Base-by-base conservation (phyloP, 2,888 invertebrate genomes). In the Perithous albicinctus region DNA sequence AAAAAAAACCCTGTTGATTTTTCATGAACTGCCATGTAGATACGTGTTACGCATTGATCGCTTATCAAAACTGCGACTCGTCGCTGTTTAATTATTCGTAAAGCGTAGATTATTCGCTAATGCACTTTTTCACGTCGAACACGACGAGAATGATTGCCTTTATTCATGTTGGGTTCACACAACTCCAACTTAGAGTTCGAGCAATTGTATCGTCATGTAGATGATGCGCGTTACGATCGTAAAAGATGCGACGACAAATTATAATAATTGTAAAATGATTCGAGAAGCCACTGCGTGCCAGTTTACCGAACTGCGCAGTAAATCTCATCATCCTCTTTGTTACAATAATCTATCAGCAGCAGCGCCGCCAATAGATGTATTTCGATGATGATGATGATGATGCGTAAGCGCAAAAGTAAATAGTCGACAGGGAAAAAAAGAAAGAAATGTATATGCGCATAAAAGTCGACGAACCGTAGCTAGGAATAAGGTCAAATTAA, bases 391-490 rank as follows among this genome's bases (percentile, higher is more conserved):
- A 67, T 48, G 69, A 66, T 32, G 51, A 77, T 29, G 59, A 73
- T 80, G 59, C 72, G 69, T 69, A 69, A 72, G 76, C 56, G 72
- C 43, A 23, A 70, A 79, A 79, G n/a, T 64, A 70, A 70, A 70
- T 29, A 93, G 93, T 93, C n/a, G n/a, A n/a, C n/a, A n/a, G n/a
- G n/a, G n/a, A n/a, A n/a, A 93, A 93, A 93, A 93, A 75, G 93
- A 93, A 93, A 93, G 64, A 93, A 93, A 93, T 38, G 76, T 51
- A 93, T 92, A 92, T 93, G 48, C 51, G 10, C 48, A 51, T 54
- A 63, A 69, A 79, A 46, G 61, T 80, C 63, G 61, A 73, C 48
- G 76, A 76, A 41, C 69, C 63, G 64, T 69, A 59, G 64, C 35
- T 64, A 46, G 69, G 70, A 84, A 79, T 69, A 67, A 78, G 78